Evolutionary conservation across 2,797 vertebrate species (phyloP).

Genomic region (Picus viridis): DNA sequence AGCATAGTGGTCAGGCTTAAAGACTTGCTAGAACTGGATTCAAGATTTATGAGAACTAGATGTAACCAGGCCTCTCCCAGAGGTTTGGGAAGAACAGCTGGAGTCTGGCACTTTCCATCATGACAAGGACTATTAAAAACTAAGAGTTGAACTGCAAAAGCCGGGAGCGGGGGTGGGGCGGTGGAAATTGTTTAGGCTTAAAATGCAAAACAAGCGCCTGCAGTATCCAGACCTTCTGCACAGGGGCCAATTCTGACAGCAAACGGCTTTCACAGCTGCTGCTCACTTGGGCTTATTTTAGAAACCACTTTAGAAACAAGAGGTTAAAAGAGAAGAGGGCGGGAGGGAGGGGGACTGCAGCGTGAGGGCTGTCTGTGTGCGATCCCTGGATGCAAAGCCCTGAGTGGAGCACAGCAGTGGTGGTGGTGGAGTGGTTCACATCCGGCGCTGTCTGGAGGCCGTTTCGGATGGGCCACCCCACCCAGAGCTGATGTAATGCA

Average conservation of each 20-base stretch:
- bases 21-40: constrained; percentile 79
- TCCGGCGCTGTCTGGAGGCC: constrained; percentile 52
- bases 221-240: constrained; percentile 44
- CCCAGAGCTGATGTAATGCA: constrained; percentile 75
- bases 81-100: constrained; percentile 82
- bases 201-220: constrained; percentile 68
- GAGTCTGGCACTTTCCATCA: constrained; percentile 79
- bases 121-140: constrained; percentile 81
- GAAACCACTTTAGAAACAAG: constrained; percentile 73
- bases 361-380: constrained; percentile 6
- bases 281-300: constrained; percentile 61
- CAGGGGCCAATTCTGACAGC: constrained; percentile 58
- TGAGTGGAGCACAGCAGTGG: neutral
- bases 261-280: constrained; percentile 50
- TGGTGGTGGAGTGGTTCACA: constrained; percentile 50
- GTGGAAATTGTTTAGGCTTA: constrained; percentile 38
- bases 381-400: constrained; percentile 37
- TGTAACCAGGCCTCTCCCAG: constrained; percentile 82
- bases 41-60: constrained; percentile 81
- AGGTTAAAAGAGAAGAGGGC: constrained; percentile 51
- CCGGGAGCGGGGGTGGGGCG: too few relatives aligned
- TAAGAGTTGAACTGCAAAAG: constrained; percentile 63
- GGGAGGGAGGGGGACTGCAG: neutral
- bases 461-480: constrained; percentile 68
- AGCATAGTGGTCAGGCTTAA: constrained; percentile 73